Percentiles rank a stretch among this genome's conserved stretches.
These are phyloP conservation scores for Andrena bicolor DNA, from an alignment of 2,888 invertebrate species.

Conservation along the genomic window DNA sequence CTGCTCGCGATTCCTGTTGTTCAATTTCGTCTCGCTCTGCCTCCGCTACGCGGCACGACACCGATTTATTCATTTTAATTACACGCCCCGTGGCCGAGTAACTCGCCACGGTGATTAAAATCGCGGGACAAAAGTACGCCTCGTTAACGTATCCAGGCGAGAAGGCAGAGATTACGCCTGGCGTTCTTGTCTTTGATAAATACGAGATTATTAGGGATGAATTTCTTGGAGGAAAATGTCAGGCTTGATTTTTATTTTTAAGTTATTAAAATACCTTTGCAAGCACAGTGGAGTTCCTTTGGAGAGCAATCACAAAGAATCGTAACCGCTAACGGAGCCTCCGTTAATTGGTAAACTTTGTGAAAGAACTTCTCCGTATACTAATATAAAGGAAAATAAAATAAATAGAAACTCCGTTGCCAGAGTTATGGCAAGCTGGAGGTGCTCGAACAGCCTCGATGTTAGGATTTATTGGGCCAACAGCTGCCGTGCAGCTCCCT, in stretches of 20 bases:
- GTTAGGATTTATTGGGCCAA: slow-evolving; percentile 1
- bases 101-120: background rate
- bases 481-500: background rate
- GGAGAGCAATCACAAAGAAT: too few relatives aligned
- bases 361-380: too few relatives aligned
- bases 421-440: background rate
- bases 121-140: background rate
- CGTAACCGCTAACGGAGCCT: too few relatives aligned
- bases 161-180: background rate
- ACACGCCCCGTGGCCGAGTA: background rate
- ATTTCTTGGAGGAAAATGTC: too few relatives aligned
- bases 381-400: too few relatives aligned
- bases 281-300: too few relatives aligned
- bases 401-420: background rate
- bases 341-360: too few relatives aligned
- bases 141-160: background rate
- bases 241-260: too few relatives aligned
- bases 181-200: background rate
- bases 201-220: background rate
- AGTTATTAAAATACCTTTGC: too few relatives aligned
- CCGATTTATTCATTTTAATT: slow-evolving; percentile 1
- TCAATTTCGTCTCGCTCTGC: background rate
- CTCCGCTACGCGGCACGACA: background rate
- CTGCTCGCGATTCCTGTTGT: background rate
- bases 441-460: background rate